Evolutionary conservation across 1,140 invertebrate species (phyloP).

Genomic region (Pogonomyrmex barbatus): DNA sequence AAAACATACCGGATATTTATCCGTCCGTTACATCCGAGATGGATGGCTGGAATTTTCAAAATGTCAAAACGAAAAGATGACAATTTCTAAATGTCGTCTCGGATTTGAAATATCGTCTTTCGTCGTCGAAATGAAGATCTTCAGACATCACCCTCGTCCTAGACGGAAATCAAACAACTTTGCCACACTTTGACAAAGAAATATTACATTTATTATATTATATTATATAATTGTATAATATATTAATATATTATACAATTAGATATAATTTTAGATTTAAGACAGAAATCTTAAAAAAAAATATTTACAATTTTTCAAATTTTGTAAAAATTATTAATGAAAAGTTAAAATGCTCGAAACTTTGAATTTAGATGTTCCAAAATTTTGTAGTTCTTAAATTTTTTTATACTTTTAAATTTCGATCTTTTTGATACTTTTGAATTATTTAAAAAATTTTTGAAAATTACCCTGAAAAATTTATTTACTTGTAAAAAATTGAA

Average conservation of each 20-base stretch:
- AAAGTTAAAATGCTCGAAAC: background rate
- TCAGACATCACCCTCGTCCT: background rate
- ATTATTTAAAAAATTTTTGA: background rate
- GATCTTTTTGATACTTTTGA: background rate
- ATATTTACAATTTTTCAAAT: background rate
- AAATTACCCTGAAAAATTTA: background rate
- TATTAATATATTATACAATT: too few relatives aligned
- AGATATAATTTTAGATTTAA: background rate
- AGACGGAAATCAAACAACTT: constrained; percentile 7
- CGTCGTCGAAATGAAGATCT: background rate
- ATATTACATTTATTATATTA: too few relatives aligned
- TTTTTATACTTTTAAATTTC: background rate
- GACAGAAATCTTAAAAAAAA: background rate
- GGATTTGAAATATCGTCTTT: constrained; percentile 14
- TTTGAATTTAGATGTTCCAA: background rate
- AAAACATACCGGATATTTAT: constrained; percentile 25
- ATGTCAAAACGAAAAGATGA: constrained; percentile 14
- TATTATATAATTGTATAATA: too few relatives aligned
- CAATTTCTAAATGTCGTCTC: constrained; percentile 31
- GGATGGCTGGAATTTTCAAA: constrained; percentile 1
- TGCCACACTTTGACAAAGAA: background rate
- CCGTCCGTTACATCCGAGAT: background rate
- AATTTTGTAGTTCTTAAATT: background rate
- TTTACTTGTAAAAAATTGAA: background rate
- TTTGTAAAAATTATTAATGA: background rate